These are phyloP conservation scores for Scrobipalpa costella DNA, from an alignment of 2,888 invertebrate genomes.

Conservation along the genomic window DNA sequence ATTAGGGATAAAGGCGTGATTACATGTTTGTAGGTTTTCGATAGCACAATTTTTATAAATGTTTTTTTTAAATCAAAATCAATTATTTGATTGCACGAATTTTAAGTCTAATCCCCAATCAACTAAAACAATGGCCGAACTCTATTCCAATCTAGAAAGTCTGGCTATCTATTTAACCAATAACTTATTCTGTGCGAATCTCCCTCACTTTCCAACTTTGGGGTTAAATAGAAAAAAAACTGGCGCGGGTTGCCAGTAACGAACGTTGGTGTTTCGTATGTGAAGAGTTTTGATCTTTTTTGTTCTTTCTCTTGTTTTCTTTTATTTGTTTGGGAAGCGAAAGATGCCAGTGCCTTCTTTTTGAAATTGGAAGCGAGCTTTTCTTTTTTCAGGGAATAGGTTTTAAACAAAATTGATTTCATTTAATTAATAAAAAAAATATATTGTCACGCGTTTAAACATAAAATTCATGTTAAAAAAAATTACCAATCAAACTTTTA, in stretches of 20 bases:
- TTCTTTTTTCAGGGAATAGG: background rate
- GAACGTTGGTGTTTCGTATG: constrained; percentile 13
- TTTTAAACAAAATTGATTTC: too few species aligned
- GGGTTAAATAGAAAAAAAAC: constrained; percentile 21
- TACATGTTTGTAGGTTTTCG: too few species aligned
- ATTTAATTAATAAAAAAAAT: too few species aligned
- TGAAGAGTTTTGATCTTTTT: background rate
- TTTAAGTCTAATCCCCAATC: background rate
- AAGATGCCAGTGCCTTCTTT: constrained; percentile 6
- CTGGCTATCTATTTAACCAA: constrained; percentile 18
- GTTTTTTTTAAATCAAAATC: too few species aligned
- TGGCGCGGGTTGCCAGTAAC: background rate
- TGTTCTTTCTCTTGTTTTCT: background rate
- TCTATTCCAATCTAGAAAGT: background rate
- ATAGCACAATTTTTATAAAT: too few species aligned
- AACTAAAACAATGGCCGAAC: background rate
- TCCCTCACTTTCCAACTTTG: constrained; percentile 15
- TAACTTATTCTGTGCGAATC: constrained; percentile 26
- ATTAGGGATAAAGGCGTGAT: too few species aligned
- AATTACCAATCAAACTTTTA: too few species aligned
- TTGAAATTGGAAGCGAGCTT: background rate
- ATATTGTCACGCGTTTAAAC: too few species aligned
- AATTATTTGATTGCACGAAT: background rate
- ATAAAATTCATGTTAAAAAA: too few species aligned
- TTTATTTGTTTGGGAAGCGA: background rate